Percentiles rank a stretch among this genome's conserved stretches.
Evolutionary conservation across 2,888 invertebrate genomes (phyloP).

Genomic region (Ormyrus pomaceus): DNA sequence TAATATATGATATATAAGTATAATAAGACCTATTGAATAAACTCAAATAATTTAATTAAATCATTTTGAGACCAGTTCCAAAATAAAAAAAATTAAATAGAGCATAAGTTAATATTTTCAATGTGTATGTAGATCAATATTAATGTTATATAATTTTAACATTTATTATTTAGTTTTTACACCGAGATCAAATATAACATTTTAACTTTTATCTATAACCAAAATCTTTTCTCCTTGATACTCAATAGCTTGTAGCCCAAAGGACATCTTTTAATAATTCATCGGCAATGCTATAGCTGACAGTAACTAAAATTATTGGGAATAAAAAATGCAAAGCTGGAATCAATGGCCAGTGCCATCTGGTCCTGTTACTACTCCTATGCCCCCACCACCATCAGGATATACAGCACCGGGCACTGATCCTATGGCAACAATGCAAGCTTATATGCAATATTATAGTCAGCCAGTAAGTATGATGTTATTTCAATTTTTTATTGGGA

Average conservation of each 20-base stretch:
- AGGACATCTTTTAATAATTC: slow-evolving; percentile 69
- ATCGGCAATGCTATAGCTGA: slow-evolving; percentile 68
- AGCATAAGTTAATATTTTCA: slow-evolving; percentile 6
- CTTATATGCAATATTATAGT: slow-evolving; percentile 74
- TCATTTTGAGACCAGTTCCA: too few species aligned
- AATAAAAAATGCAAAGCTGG: slow-evolving; percentile 72
- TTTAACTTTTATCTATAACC: slow-evolving; percentile 47
- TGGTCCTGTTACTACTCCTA: slow-evolving; percentile 67
- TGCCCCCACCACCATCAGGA: slow-evolving; percentile 73
- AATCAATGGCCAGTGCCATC: slow-evolving; percentile 73
- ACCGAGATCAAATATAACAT: slow-evolving; percentile 21
- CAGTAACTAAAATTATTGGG: slow-evolving; percentile 59
- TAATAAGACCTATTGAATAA: too few species aligned
- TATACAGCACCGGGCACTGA: slow-evolving; percentile 70
- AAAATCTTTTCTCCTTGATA: slow-evolving; percentile 52
- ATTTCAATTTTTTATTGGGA: too few species aligned
- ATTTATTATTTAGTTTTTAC: slow-evolving; percentile 35
- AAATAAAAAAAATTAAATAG: background rate
- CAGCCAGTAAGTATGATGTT: slow-evolving; percentile 72
- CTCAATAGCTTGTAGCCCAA: slow-evolving; percentile 61
- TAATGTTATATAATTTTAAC: background rate
- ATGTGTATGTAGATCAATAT: too few species aligned
- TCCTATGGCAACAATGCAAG: slow-evolving; percentile 73
- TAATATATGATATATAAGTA: too few species aligned
- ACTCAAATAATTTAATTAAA: too few species aligned